Evolutionary conservation across 2,113 vertebrate genomes (phyloP).

Genomic region (Hypanus sabinus): DNA sequence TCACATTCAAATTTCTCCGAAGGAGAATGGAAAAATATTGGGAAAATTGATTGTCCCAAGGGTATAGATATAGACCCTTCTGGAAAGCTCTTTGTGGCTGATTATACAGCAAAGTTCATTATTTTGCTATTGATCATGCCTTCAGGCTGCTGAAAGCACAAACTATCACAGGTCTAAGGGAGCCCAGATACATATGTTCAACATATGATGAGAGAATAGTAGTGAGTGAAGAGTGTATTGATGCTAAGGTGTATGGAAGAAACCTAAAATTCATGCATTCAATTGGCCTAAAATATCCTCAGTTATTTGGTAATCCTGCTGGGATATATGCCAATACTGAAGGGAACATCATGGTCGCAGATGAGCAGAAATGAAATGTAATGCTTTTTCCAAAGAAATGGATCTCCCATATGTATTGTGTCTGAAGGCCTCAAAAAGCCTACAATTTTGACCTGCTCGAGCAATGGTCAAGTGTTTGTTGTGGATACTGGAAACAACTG

Average conservation of each 20-base stretch:
- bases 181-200: conserved; percentile 46
- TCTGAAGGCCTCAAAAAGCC: conserved; percentile 48
- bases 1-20: conserved; percentile 44
- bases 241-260: conserved; percentile 47
- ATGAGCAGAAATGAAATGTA: conserved; percentile 45
- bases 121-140: conserved; percentile 47
- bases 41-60: conserved; percentile 45
- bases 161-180: conserved; percentile 45
- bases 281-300: conserved; percentile 43
- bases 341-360: conserved; percentile 50
- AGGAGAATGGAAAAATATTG: conserved; percentile 50
- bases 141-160: conserved; percentile 37
- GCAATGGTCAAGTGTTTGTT: conserved; percentile 51
- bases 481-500: conserved; percentile 48
- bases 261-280: conserved; percentile 46
- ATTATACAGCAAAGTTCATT: conserved; percentile 50
- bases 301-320: conserved; percentile 48
- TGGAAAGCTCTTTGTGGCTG: conserved; percentile 51
- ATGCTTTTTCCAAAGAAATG: conserved; percentile 48
- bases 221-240: conserved; percentile 53
- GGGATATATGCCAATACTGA: conserved; percentile 48
- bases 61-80: conserved; percentile 50
- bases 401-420: conserved; percentile 50
- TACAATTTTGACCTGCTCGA: conserved; percentile 44
- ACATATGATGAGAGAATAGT: conserved; percentile 45